phyloP scores from a whole-genome alignment of 2,797 vertebrate species.

The Poecilia velifera region DNA sequence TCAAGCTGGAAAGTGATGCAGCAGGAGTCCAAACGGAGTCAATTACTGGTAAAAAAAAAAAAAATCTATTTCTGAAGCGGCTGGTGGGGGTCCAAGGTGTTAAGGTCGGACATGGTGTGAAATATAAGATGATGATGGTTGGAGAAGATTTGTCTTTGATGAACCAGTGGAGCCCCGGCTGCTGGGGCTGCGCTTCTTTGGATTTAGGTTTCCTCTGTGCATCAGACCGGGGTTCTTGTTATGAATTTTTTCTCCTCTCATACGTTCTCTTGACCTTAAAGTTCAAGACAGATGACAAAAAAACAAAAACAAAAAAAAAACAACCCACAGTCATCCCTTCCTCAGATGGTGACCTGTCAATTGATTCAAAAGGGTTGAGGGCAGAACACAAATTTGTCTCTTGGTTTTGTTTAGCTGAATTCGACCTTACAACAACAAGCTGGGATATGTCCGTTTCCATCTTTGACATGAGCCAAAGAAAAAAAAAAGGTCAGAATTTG shows the following conservation, averaged over 20 bases:
- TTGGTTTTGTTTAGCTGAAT: slow-evolving; percentile 54
- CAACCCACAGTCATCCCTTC: slow-evolving; percentile 46
- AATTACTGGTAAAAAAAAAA: slow-evolving; percentile 65
- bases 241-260: slow-evolving; percentile 56
- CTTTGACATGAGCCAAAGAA: slow-evolving; percentile 24
- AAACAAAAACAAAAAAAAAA: too few relatives aligned
- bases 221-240: slow-evolving; percentile 62
- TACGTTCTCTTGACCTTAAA: slow-evolving; percentile 58
- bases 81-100: slow-evolving; percentile 46
- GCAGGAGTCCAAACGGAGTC: slow-evolving; percentile 79
- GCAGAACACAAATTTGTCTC: slow-evolving; percentile 67
- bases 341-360: slow-evolving; percentile 63
- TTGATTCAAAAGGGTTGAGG: slow-evolving; percentile 60
- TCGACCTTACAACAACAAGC: slow-evolving; percentile 37
- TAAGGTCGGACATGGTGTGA: slow-evolving; percentile 28
- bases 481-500: slow-evolving; percentile 31
- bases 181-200: slow-evolving; percentile 61
- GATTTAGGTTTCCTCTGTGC: slow-evolving; percentile 70
- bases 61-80: slow-evolving; percentile 44
- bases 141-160: slow-evolving; percentile 20
- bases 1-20: slow-evolving; percentile 80
- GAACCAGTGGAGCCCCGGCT: slow-evolving; percentile 45
- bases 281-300: slow-evolving; percentile 49
- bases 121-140: slow-evolving; percentile 38
- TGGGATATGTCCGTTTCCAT: slow-evolving; percentile 21